Conservation (phyloP, 1,140 invertebrate genomes). For the Onthophagus taurus region DNA sequence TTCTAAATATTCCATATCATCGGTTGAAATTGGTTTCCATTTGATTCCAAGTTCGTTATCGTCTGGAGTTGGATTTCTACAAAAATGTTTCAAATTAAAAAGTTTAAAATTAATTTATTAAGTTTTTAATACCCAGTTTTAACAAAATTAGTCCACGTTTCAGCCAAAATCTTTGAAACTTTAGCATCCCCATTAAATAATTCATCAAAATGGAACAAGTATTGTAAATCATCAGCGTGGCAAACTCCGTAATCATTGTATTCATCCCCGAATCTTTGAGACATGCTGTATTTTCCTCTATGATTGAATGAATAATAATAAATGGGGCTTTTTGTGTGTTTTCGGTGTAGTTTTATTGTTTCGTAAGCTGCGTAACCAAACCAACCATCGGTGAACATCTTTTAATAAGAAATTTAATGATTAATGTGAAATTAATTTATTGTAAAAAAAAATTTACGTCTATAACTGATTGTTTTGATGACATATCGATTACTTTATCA, state of each 20-base stretch:
- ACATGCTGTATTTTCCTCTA: slow-evolving; percentile 55
- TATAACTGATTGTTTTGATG: slow-evolving; percentile 41
- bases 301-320: slow-evolving; percentile 60
- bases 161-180: slow-evolving; percentile 46
- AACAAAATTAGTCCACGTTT: slow-evolving; percentile 63
- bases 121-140: slow-evolving; percentile 47
- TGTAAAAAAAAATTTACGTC: too few relatives aligned
- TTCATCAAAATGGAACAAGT: slow-evolving; percentile 56
- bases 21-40: slow-evolving; percentile 41
- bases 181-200: slow-evolving; percentile 40
- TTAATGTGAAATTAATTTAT: too few relatives aligned
- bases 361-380: slow-evolving; percentile 50
- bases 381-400: slow-evolving; percentile 63
- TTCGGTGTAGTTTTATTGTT: slow-evolving; percentile 44
- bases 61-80: slow-evolving; percentile 43
- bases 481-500: slow-evolving; percentile 38
- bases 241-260: slow-evolving; percentile 54
- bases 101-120: not conserved
- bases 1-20: slow-evolving; percentile 39
- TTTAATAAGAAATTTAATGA: too few relatives aligned
- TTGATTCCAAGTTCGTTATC: slow-evolving; percentile 29
- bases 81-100: slow-evolving; percentile 22
- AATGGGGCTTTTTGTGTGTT: slow-evolving; percentile 40
- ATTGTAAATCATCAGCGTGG: slow-evolving; percentile 65
- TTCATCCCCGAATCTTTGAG: slow-evolving; percentile 53